phyloP scores from a whole-genome alignment of 1,140 invertebrate species.

The Dolichoris vasculosae region DNA sequence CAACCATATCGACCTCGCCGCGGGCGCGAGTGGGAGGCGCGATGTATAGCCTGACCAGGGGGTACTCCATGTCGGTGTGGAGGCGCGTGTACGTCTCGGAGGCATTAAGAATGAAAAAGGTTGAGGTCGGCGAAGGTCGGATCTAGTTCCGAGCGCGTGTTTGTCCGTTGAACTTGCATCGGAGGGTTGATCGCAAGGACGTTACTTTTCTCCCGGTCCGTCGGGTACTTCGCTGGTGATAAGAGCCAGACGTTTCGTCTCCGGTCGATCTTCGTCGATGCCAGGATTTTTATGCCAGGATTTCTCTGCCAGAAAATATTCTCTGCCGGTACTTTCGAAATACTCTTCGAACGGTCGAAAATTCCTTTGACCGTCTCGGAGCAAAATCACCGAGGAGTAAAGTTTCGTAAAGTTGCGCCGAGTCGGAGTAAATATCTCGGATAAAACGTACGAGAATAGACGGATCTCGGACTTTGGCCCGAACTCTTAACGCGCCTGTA shows the following conservation, averaged over 20 bases:
- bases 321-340: too few relatives aligned
- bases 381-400: too few relatives aligned
- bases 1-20: background rate
- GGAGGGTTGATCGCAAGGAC: too few relatives aligned
- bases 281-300: too few relatives aligned
- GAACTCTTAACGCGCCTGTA: background rate
- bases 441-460: background rate
- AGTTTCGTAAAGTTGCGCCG: background rate
- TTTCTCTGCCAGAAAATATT: too few relatives aligned
- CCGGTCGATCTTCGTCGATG: too few relatives aligned
- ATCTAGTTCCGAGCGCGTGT: background rate
- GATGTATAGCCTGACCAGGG: background rate
- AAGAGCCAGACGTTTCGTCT: too few relatives aligned
- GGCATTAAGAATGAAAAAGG: constrained; percentile 49
- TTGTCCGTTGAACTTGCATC: background rate
- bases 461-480: background rate
- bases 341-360: too few relatives aligned
- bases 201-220: too few relatives aligned
- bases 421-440: background rate
- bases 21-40: background rate
- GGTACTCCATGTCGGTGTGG: background rate
- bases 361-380: too few relatives aligned
- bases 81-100: background rate
- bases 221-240: too few relatives aligned
- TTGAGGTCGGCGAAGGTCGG: constrained; percentile 42